Base-by-base conservation (phyloP, 1,140 invertebrate genomes). In the Brachionus asplanchnoidis region DNA sequence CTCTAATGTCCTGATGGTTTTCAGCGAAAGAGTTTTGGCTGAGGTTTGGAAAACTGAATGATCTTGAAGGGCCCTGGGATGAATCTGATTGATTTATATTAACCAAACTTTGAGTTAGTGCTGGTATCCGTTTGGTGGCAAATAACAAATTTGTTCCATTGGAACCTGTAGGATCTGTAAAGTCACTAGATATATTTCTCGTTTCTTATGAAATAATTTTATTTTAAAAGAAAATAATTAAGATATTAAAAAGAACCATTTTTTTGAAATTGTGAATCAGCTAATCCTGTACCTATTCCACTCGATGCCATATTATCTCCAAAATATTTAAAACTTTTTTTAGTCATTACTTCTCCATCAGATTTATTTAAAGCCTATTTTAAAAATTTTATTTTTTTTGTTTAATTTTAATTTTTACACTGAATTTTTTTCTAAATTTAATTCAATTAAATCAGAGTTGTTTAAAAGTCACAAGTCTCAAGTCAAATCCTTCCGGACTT, bases 291-390 rank as follows among this genome's bases (percentile, higher is more conserved):
- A n/a, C 53, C 53, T 8, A 28, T 32, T 68, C 68, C 68, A 17
- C 32, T 40, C 1, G 20, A 17, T 42, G 8, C 17, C n/a, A 3
- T 73, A 40, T 36, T 11, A 42, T 40, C 68, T 42, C 32, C 68
- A 40, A 73, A 40, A 42, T 73, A 73, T 73, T 73, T 73, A 40
- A 68, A 68, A 14, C 66, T 68, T 32, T 68, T 68, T 36, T 68
- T 68, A 8, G 66, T 68, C 32, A 17, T 23, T 20, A 68, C 12
- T 4, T 12, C 26, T 14, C 26, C 23, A 20, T 3, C n/a, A 26
- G 53, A 20, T 20, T 9, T 20, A 20, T n/a, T 6, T 20, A 9
- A 60, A 23, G 3, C 53, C 53, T 60, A 36, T 36, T 36, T 36
- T 36, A 7, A 6, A 6, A 36, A 36, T 36, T 36, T 36, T 36